Evolutionary conservation across 2,113 vertebrate species (phyloP), one percentile per base, ranked within the genome.

Genomic region (Pluvialis apricaria): DNA sequence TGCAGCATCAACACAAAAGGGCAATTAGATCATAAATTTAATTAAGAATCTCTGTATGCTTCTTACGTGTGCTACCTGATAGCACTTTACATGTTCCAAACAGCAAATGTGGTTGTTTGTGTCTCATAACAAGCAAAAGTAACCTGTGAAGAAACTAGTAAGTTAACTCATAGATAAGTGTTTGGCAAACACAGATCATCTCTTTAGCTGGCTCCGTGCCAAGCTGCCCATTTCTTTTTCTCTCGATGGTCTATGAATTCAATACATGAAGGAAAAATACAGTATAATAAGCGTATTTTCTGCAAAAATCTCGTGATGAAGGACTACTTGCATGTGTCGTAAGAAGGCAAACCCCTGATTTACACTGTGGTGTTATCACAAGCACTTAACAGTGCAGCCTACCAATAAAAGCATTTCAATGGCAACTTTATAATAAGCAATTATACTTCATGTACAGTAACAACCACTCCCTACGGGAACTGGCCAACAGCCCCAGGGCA

Each of bases 351-450:
- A 8, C 14, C 6, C 28, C 13, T 29, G 18, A 22, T 47, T 78
- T 34, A 26, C 20, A 47, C 34, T 10, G 20, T 20, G 49, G 11
- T 40, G 49, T 42, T 61, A 38, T 28, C 83, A 40, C 32, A 25
- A 15, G 36, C 14, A 40, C 0, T 0, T 5, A 57, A 28, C 69
- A 36, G 10, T 6, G 36, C 31, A 57, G 51, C 14, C 42, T 34
- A 45, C 34, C 49, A 38, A 4, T 29, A 54, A 36, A 55, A 60
- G 5, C 16, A 72, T 71, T 70, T 24, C 45, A 26, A 16, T 6
- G 18, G 24, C 15, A 79, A 54, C 42, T 58, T 24, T 10, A 20
- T 19, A 42, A 57, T 47, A 88, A 82, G 31, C 32, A 70, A 17
- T 4, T 71, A 5, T 14, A 31, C 15, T 60, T 65, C n/a, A 24